A percentile compares a stretch with the other conserved stretches of the same genome.
These are phyloP conservation scores for Hirtodrosophila trivittata DNA, from an alignment of 2,888 invertebrate genomes.

Conservation along the genomic window DNA sequence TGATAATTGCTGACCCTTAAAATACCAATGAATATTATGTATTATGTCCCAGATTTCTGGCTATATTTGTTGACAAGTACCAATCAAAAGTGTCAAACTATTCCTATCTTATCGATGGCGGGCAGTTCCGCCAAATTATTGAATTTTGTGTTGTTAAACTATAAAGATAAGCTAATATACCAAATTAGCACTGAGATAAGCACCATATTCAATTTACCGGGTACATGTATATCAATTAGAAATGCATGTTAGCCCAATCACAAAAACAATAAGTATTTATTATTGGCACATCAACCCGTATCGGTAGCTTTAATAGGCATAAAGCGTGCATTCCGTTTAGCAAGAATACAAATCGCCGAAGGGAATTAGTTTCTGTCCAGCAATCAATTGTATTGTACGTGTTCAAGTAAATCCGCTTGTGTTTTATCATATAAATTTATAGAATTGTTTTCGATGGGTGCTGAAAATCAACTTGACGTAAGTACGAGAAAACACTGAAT, in stretches of 20 bases:
- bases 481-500: constrained; percentile 35
- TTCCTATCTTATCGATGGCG: constrained; percentile 31
- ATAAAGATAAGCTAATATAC: constrained; percentile 40
- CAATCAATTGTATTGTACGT: constrained; percentile 25
- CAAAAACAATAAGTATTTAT: constrained; percentile 35
- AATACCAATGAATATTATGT: too few relatives aligned
- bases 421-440: not conserved
- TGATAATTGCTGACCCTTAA: too few relatives aligned
- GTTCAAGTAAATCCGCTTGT: not conserved
- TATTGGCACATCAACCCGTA: constrained; percentile 50
- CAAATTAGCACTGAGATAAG: constrained; percentile 30
- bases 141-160: constrained; percentile 15
- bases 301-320: constrained; percentile 21
- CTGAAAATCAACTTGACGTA: constrained; percentile 36
- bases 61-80: not conserved
- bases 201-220: constrained; percentile 22
- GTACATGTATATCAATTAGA: constrained; percentile 23
- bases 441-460: constrained; percentile 39
- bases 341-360: constrained; percentile 13
- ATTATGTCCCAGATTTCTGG: too few relatives aligned
- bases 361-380: constrained; percentile 31
- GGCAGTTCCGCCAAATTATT: constrained; percentile 16
- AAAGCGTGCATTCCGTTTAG: constrained; percentile 16
- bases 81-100: constrained; percentile 18
- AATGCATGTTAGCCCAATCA: constrained; percentile 38